Evolutionary conservation across 2,113 vertebrate species (phyloP), one percentile per base, ranked within the genome.

Genomic region (Halichoeres trimaculatus): DNA sequence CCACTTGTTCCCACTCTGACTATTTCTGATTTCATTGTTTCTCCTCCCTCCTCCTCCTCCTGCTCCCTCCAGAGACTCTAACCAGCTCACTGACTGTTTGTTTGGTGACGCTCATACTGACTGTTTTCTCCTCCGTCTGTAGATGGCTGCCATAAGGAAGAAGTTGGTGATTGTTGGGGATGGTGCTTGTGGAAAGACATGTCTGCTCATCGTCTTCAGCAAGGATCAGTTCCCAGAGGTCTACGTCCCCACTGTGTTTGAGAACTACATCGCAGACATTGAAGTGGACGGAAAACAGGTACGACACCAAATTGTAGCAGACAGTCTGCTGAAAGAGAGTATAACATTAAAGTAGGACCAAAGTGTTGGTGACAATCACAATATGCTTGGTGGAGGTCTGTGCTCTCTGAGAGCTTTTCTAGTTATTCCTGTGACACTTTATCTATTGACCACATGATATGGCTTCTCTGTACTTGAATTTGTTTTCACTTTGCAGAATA

Each of bases 261-360:
- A 99, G 91, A 99, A 99, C 95, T 99, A 99, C 92, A 98, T 99
- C 0, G 97, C 97, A 0, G 98, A 99, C 91, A 99, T 99, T 12
- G 98, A 99, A 91, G 98, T 99, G 12, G 98, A 99, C 0, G 90
- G 96, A 57, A 99, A 98, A 91, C 98, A 99, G 97, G 98, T 99
- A 67, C 71, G n/a, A n/a, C n/a, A n/a, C n/a, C n/a, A n/a, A n/a
- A n/a, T n/a, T n/a, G n/a, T n/a, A n/a, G n/a, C n/a, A n/a, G n/a
- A n/a, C n/a, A n/a, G n/a, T n/a, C n/a, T n/a, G n/a, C n/a, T n/a
- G n/a, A n/a, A n/a, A n/a, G n/a, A n/a, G n/a, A n/a, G n/a, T n/a
- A n/a, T n/a, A n/a, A n/a, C n/a, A n/a, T n/a, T n/a, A n/a, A n/a
- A n/a, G n/a, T n/a, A n/a, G n/a, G n/a, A n/a, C n/a, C n/a, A n/a